Percentiles rank a stretch among this genome's conserved stretches.
phyloP scores from a whole-genome alignment of 2,113 vertebrate species.

The Notothenia coriiceps region DNA sequence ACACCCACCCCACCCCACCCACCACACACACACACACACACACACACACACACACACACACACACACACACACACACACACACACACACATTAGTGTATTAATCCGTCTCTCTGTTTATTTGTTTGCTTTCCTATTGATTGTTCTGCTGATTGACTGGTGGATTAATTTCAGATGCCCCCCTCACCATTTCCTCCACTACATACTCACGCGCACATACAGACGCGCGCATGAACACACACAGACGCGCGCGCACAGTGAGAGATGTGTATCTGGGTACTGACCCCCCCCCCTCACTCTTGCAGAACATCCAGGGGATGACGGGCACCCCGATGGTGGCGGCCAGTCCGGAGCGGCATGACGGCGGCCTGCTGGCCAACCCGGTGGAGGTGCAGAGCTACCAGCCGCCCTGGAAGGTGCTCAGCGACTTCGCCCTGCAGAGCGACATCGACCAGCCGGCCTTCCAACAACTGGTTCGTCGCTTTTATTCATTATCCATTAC shows the following conservation, averaged over 20 bases:
- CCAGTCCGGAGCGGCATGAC: slow-evolving; percentile 98
- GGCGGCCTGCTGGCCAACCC: slow-evolving; percentile 97
- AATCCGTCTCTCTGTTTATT: not conserved
- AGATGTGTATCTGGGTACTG: not conserved
- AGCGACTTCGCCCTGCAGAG: slow-evolving; percentile 99
- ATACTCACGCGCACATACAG: not conserved
- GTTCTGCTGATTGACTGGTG: slow-evolving; percentile 30
- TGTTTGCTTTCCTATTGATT: slow-evolving; percentile 36
- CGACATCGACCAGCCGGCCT: slow-evolving; percentile 99
- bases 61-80: not conserved
- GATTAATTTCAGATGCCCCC: slow-evolving; percentile 18
- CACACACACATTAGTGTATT: not conserved
- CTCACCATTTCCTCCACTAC: not conserved
- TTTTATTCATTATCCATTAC: not conserved
- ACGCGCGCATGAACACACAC: not conserved
- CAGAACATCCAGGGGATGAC: slow-evolving; percentile 99
- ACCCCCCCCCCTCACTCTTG: slow-evolving; percentile 40
- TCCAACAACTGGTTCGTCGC: slow-evolving; percentile 96
- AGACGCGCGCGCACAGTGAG: not conserved
- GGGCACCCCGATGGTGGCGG: slow-evolving; percentile 98
- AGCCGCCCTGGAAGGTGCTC: slow-evolving; percentile 99
- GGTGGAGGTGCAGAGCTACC: slow-evolving; percentile 99
- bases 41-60: too few species aligned
- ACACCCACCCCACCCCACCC: not conserved
- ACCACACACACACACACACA: not conserved